Percentiles rank a stretch among this genome's conserved stretches.
These are phyloP conservation scores for Syngnathus scovelli DNA, from an alignment of 2,113 vertebrate species.

Conservation along the genomic window DNA sequence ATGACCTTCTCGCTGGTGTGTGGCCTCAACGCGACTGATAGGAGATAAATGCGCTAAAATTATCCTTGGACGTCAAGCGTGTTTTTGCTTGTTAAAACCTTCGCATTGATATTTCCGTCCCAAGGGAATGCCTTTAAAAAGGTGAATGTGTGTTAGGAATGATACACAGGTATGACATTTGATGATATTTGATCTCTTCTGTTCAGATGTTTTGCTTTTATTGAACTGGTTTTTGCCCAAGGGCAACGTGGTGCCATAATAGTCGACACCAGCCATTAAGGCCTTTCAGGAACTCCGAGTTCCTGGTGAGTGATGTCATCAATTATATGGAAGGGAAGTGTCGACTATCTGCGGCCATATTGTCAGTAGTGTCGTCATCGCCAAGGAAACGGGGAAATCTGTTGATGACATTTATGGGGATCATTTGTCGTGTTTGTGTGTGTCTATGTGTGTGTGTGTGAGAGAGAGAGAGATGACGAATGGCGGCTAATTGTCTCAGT, in stretches of 20 bases:
- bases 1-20: background rate
- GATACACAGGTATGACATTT: too few species aligned
- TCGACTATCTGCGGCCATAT: slow-evolving; percentile 34
- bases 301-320: background rate
- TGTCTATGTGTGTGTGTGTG: slow-evolving; percentile 10
- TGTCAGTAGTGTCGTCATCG: slow-evolving; percentile 64
- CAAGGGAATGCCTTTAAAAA: background rate
- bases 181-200: too few species aligned
- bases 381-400: slow-evolving; percentile 66
- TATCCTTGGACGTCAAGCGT: background rate
- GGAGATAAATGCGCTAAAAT: background rate
- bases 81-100: background rate
- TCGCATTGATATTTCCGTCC: background rate
- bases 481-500: slow-evolving; percentile 40
- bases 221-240: too few species aligned
- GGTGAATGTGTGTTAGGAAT: too few species aligned
- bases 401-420: slow-evolving; percentile 64
- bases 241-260: too few species aligned
- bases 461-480: slow-evolving; percentile 32
- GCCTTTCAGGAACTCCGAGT: background rate
- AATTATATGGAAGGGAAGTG: background rate
- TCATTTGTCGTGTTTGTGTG: slow-evolving; percentile 20
- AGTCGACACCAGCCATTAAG: background rate
- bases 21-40: background rate
- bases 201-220: too few species aligned